phyloP scores from a whole-genome alignment of 2,113 vertebrate species.

The Saimiri boliviensis region DNA sequence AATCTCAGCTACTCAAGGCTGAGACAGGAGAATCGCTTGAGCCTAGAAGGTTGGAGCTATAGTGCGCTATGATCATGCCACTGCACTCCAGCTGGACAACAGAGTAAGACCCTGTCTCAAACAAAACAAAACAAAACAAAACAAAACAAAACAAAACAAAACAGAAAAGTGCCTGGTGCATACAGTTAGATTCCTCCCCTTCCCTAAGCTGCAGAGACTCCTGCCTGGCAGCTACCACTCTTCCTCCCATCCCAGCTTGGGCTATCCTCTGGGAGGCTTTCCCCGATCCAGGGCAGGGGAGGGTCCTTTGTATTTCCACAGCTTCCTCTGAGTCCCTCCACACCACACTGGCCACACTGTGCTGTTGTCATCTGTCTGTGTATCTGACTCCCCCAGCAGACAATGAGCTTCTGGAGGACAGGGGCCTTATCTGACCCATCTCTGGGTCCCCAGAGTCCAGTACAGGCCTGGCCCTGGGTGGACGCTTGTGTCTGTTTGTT shows the following conservation, averaged over 20 bases:
- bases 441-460: neutral
- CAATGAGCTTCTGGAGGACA: neutral
- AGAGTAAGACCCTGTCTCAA: too few relatives aligned
- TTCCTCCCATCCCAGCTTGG: neutral
- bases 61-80: too few relatives aligned
- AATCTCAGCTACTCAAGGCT: too few relatives aligned
- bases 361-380: neutral
- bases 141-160: too few relatives aligned
- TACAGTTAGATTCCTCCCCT: neutral
- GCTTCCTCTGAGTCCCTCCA: neutral
- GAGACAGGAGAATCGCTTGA: too few relatives aligned
- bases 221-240: neutral
- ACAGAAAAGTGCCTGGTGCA: too few relatives aligned
- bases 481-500: neutral
- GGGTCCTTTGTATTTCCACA: neutral
- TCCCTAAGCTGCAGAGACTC: neutral
- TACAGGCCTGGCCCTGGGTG: neutral
- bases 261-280: neutral
- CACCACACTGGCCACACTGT: neutral
- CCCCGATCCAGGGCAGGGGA: too few relatives aligned
- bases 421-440: neutral
- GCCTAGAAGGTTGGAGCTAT: too few relatives aligned
- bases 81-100: too few relatives aligned
- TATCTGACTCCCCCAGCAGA: neutral
- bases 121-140: too few relatives aligned